Conservation (phyloP, 2,113 vertebrate genomes). For the Rynchops niger region DNA sequence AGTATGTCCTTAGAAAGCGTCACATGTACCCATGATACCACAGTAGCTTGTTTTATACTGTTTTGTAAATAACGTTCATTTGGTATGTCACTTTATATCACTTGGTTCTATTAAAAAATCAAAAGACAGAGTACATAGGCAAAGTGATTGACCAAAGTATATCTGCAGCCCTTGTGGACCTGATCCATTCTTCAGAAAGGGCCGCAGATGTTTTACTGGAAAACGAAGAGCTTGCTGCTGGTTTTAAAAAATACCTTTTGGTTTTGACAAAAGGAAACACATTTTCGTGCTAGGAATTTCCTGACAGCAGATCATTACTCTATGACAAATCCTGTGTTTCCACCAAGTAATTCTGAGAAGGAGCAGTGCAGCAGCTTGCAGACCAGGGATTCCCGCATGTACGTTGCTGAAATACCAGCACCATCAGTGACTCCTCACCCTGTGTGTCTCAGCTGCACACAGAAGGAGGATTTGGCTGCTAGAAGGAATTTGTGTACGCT, state of each 20-base stretch:
- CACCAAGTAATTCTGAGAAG: slow-evolving; percentile 22
- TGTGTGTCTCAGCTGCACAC: background rate
- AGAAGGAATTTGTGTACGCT: background rate
- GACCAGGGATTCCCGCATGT: background rate
- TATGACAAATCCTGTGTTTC: slow-evolving; percentile 41
- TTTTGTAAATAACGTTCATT: slow-evolving; percentile 74
- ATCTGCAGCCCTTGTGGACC: slow-evolving; percentile 70
- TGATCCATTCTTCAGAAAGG: slow-evolving; percentile 61
- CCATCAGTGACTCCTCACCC: background rate
- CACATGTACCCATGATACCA: slow-evolving; percentile 59
- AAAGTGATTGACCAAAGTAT: slow-evolving; percentile 80
- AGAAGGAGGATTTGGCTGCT: background rate
- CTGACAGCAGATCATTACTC: slow-evolving; percentile 19
- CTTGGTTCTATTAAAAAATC: slow-evolving; percentile 69
- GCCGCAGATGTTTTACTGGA: slow-evolving; percentile 80
- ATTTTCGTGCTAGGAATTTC: slow-evolving; percentile 31
- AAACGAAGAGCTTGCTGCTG: slow-evolving; percentile 77
- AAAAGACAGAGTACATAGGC: slow-evolving; percentile 58
- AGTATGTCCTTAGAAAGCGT: slow-evolving; percentile 71
- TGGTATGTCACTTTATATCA: slow-evolving; percentile 80
- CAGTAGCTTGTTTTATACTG: slow-evolving; percentile 76
- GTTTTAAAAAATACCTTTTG: slow-evolving; percentile 55
- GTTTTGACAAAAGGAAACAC: slow-evolving; percentile 61
- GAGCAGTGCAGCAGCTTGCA: slow-evolving; percentile 15
- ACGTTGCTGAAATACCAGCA: background rate